Base-by-base conservation (phyloP, 2,113 vertebrate species). In the Petaurus breviceps region DNA sequence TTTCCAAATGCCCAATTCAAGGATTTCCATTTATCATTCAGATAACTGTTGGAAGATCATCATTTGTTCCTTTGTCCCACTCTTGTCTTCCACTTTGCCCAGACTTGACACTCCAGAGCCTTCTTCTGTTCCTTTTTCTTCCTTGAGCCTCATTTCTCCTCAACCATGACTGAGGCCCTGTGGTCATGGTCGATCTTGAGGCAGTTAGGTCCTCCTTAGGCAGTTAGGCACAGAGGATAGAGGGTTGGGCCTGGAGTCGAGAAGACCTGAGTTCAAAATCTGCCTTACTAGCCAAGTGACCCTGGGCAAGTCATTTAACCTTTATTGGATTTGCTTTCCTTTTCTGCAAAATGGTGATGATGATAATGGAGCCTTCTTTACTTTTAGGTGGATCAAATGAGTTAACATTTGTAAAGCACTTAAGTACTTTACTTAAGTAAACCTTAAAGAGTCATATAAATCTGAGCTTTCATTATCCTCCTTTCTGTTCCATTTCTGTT, bases 391-490 rank as follows among this genome's bases (percentile, higher is more conserved):
- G n/a, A 57, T 90, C 89, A 51, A 91, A 31, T 89, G 22, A 96
- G 51, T 95, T 51, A 92, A 90, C n/a, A 31, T 95, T 92, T 91
- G 54, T 90, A 57, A 0, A 91, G 50, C 90, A 90, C n/a, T 91
- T 54, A 54, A n/a, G n/a, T n/a, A n/a, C n/a, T n/a, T n/a, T n/a
- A n/a, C n/a, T n/a, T n/a, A n/a, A n/a, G 49, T 93, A 52, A 89
- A 43, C 92, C 90, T 68, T 68, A 37, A 68, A 37, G 57, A 61
- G 28, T 28, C 11, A 12, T 68, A 77, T 93, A 90, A 92, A 55
- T 93, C 53, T 57, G 94, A 52, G 26, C 37, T 94, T 14, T 49
- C 92, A 11, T 26, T 91, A 55, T 47, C 68, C 43, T 68, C 92
- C 90, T 90, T 91, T 92, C 92, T 77, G 25, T 91, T 95, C 57